Percentiles rank a stretch among this genome's conserved stretches.
Conservation (phyloP, 2,797 vertebrate genomes). For the Anguilla obscura region DNA sequence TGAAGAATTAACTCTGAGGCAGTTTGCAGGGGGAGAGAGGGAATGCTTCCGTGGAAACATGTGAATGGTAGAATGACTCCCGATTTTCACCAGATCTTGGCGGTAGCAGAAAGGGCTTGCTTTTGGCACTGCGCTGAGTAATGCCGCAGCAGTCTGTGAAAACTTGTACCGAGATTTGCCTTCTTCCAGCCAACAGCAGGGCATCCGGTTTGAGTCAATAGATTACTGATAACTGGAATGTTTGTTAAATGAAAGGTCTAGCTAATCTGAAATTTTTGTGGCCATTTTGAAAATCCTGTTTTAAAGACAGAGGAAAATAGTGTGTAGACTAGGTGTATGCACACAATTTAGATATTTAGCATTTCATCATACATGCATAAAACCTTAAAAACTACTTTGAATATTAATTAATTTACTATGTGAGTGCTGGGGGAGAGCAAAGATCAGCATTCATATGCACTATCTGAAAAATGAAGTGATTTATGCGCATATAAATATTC, state of each 20-base stretch:
- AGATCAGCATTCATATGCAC: conserved; percentile 4
- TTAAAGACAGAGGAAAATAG: background rate
- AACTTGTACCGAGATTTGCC: conserved; percentile 30
- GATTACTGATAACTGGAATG: conserved; percentile 8
- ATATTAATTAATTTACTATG: background rate
- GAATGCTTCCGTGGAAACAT: background rate
- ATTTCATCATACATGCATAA: background rate
- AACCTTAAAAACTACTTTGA: background rate
- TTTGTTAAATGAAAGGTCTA: background rate
- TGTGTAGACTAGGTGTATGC: background rate
- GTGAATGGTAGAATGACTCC: background rate
- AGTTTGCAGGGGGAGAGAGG: background rate
- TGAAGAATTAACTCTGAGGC: background rate
- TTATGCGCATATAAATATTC: conserved; percentile 17
- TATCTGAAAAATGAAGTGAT: background rate
- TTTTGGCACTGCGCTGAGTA: conserved; percentile 37
- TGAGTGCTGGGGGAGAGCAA: background rate
- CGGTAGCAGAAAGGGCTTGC: conserved; percentile 9
- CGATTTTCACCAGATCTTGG: background rate
- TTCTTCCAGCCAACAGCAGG: conserved; percentile 18
- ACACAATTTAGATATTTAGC: background rate
- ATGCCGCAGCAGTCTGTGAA: conserved; percentile 41
- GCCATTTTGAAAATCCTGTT: background rate
- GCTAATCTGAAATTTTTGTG: conserved; percentile 3
- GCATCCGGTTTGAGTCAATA: conserved; percentile 5